Conservation (phyloP, 1,140 invertebrate species). For the Polypedilum pembai region DNA sequence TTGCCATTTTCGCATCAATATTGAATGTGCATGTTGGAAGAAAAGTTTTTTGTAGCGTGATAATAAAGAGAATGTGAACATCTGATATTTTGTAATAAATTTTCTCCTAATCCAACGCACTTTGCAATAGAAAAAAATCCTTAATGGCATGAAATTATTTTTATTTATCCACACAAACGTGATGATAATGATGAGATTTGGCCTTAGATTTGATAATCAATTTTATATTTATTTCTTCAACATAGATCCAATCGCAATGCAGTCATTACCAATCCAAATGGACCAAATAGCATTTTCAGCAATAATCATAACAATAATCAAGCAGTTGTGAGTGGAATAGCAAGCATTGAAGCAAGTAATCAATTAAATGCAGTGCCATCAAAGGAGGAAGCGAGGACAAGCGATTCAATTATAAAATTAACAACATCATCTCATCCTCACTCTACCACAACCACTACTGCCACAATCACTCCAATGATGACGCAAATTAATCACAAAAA, state of each 20-base stretch:
- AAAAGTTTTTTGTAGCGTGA: not conserved
- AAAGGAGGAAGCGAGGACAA: not conserved
- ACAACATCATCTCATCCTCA: not conserved
- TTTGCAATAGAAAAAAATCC: too few relatives aligned
- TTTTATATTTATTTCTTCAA: too few relatives aligned
- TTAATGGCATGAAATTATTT: too few relatives aligned
- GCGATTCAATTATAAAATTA: not conserved
- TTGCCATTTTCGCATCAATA: not conserved
- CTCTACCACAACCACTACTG: not conserved
- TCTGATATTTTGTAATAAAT: not conserved
- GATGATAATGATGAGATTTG: too few relatives aligned
- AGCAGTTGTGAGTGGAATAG: not conserved
- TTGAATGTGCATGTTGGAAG: not conserved
- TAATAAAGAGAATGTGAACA: not conserved
- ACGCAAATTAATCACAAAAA: slow-evolving; percentile 9
- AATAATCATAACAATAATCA: not conserved
- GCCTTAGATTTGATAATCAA: too few relatives aligned
- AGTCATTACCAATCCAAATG: not conserved
- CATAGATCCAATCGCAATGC: not conserved
- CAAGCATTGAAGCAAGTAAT: not conserved
- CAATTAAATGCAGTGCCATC: slow-evolving; percentile 9
- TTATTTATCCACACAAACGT: too few relatives aligned
- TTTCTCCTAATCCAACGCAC: too few relatives aligned
- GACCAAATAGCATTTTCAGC: not conserved
- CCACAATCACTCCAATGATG: not conserved